Evolutionary conservation across 2,888 invertebrate genomes (phyloP), one percentile per base, ranked within the genome.

Genomic region (Clistopyga incitator): DNA sequence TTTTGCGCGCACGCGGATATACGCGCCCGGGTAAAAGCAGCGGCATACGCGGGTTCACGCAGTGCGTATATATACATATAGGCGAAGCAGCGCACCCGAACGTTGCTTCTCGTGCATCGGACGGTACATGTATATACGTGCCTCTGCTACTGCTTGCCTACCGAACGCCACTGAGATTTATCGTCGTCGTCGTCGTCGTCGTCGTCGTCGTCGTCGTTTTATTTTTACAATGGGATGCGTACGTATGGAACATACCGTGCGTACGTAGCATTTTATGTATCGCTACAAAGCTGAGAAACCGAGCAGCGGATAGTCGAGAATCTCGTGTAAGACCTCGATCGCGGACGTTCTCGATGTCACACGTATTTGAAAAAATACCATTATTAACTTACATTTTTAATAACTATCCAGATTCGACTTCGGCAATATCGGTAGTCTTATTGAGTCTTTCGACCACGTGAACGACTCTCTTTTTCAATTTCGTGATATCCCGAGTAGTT

Each of bases 381-480:
- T n/a, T n/a, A 61, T 64, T 42, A 20, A n/a, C 38, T 64, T 20
- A 38, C 20, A 38, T 64, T 64, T 64, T 18, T 3, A 8, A 38
- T 64, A 4, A 67, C 76, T 72, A 59, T 78, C 45, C 86, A 10
- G 78, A 68, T 29, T 90, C 91, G 74, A 88, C 86, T 61, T 91
- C 91, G 29, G 84, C 87, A 61, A 89, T 88, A 65, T 88, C 87
- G 23, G 84, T 78, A 6, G 87, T 86, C 52, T 86, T 86, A 50
- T 88, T 87, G 20, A 92, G 78, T 42, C 88, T 87, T 67, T 92
- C 91, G 29, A 92, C 82, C 42, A 88, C 88, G 67, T 91, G 91
- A 2, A 84, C 83, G 72, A 92, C 78, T n/a, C 90, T 90, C 78
- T 90, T 92, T 83, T 92, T 92, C 61, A 92, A 77, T 77, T 91